Evolutionary conservation across 2,888 invertebrate genomes (phyloP), one percentile per base, ranked within the genome.

Genomic region (Criorhina ranunculi): DNA sequence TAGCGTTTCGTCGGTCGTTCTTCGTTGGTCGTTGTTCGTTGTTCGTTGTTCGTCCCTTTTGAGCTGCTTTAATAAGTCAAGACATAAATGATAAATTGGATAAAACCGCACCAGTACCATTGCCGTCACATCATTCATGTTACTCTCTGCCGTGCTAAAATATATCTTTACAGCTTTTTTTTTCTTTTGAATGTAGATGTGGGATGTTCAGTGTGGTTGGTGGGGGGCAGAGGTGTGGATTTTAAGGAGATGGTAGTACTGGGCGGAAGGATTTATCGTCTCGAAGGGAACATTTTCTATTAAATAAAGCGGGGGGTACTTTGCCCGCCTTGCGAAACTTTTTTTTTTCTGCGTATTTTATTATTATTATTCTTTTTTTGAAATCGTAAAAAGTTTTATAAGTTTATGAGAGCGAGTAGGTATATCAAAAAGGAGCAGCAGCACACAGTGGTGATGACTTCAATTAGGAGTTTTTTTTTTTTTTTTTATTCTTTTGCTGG

Each of bases 361-460:
- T 59, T 78, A 81, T 76, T 53, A 64, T 75, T 37, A 46, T 55
- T 67, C 35, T 49, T 69, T 15, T 79, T 67, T 64, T 67, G 35
- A 66, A 80, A 80, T 85, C 85, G 80, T 85, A 85, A 85, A 85
- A 78, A 85, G 59, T 80, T 85, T 85, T 70, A 60, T 44, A 80
- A 75, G 75, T 69, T 75, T 80, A 53, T 60, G 59, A 31, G 33
- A 46, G 33, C 46, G 69, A 67, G 69, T 59, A 59, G 49, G 75
- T 53, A 42, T 64, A 44, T 55, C 33, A 35, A 33, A 24, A 12
- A 42, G 5, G 42, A 33, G 33, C 17, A 3, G n/a, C 53, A 24
- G 44, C 67, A 62, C 60, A 51, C 49, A 44, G 66, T 62, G 60
- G 62, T 67, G 79, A 79, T 83, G 73, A 69, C 83, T 83, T 83